Evolutionary conservation across 2,797 vertebrate genomes (phyloP).

Genomic region (Molossus molossus): DNA sequence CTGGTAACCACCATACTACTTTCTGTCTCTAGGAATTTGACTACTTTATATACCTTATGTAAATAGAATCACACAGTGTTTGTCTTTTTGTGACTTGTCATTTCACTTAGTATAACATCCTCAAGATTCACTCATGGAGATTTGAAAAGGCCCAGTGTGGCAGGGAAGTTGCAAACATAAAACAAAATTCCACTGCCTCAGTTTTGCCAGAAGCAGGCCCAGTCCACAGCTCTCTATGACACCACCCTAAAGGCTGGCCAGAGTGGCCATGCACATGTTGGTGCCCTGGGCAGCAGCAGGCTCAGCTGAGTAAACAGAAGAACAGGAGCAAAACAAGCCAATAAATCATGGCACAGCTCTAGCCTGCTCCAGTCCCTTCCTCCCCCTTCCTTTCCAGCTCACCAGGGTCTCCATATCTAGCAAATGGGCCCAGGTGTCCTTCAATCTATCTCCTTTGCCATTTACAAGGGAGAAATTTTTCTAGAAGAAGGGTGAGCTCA

Average conservation of each 20-base stretch:
- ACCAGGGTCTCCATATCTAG: slow-evolving; percentile 74
- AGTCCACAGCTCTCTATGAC: slow-evolving; percentile 56
- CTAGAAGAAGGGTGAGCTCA: slow-evolving; percentile 80
- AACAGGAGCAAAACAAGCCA: slow-evolving; percentile 82
- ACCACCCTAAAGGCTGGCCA: slow-evolving; percentile 69
- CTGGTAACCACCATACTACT: neutral
- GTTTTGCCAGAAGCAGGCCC: slow-evolving; percentile 56
- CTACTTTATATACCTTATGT: neutral
- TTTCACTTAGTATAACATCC: slow-evolving; percentile 42
- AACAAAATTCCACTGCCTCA: slow-evolving; percentile 63
- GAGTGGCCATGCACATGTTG: slow-evolving; percentile 57
- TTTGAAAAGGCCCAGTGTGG: slow-evolving; percentile 38
- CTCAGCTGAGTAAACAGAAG: slow-evolving; percentile 86
- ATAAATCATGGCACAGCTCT: slow-evolving; percentile 80
- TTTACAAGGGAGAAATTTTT: slow-evolving; percentile 66
- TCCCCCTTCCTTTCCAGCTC: slow-evolving; percentile 77
- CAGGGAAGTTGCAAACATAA: slow-evolving; percentile 51
- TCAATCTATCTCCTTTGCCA: slow-evolving; percentile 77
- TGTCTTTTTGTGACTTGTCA: slow-evolving; percentile 22
- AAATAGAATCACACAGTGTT: neutral
- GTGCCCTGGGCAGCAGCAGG: slow-evolving; percentile 76
- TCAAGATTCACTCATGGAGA: neutral
- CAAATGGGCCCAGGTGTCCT: slow-evolving; percentile 80
- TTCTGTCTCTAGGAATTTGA: slow-evolving; percentile 21
- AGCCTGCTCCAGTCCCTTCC: slow-evolving; percentile 62